Base-by-base conservation (phyloP, 2,888 invertebrate species). In the Metopia argyrocephala region DNA sequence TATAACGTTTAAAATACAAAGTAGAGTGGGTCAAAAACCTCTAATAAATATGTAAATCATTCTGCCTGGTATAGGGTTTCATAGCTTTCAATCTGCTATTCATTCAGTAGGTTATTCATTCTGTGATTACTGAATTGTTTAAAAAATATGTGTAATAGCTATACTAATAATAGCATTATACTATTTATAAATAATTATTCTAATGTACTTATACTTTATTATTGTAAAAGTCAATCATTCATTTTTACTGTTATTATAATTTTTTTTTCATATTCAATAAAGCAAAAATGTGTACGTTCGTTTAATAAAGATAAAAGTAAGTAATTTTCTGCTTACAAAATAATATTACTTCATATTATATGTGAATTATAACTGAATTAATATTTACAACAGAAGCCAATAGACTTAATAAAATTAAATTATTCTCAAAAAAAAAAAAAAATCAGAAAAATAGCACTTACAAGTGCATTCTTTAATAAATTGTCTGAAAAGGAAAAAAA, bases 311-410 rank as follows among this genome's bases (percentile, higher is more conserved):
- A 46, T 45, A 46, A 57, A 31, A 31, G 31, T 46, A 45, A 59
- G 57, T 48, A 48, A 57, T 48, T 62, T 50, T 59, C 4, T 31
- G n/a, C n/a, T 21, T 20, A 21, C 18, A 20, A 56, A 20, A 18
- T 31, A 45, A 56, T 56, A 57, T 48, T 45, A 27, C 46, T 46
- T 46, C 45, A 62, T 45, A 31, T 66, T 31, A 38, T 66, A 12
- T 38, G 52, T 7, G 2, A 66, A 28, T 20, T 27, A 50, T 38
- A 38, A 38, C 9, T 38, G 38, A 3, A 38, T 38, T 38, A 38
- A n/a, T n/a, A n/a, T n/a, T n/a, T n/a, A n/a, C n/a, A n/a, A n/a
- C n/a, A n/a, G n/a, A n/a, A n/a, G n/a, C n/a, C n/a, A n/a, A n/a
- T n/a, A n/a, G n/a, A n/a, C n/a, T n/a, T n/a, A n/a, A n/a, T n/a